A percentile compares a stretch with the other conserved stretches of the same genome.
These are phyloP conservation scores for Casuarius casuarius DNA, from an alignment of 2,113 vertebrate species.

Conservation along the genomic window DNA sequence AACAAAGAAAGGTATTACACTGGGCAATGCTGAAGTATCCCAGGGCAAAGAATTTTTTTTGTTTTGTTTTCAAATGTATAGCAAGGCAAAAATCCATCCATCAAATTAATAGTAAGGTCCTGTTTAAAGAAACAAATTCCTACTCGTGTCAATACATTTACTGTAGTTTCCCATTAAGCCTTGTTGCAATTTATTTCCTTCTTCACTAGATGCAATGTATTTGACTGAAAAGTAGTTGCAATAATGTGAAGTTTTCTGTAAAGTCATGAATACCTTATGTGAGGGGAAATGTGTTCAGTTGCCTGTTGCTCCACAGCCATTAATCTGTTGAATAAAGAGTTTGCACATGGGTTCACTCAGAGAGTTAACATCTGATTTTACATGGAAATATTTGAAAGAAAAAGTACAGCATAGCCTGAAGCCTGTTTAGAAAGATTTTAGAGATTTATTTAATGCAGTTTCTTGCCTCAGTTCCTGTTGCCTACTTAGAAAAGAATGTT, in stretches of 20 bases:
- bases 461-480: conserved; percentile 48
- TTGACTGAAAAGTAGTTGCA: conserved; percentile 65
- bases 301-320: conserved; percentile 65
- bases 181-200: conserved; percentile 57
- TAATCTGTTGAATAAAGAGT: conserved; percentile 60
- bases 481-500: conserved; percentile 65
- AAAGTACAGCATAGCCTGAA: conserved; percentile 54
- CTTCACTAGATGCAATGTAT: conserved; percentile 50
- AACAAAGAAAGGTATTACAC: neutral
- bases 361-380: conserved; percentile 76
- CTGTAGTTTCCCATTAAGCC: conserved; percentile 23
- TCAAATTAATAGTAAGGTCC: conserved; percentile 23
- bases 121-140: conserved; percentile 55
- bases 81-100: conserved; percentile 41
- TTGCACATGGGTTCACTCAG: conserved; percentile 65
- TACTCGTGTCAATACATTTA: conserved; percentile 1
- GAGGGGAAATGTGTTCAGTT: conserved; percentile 40
- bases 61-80: conserved; percentile 5
- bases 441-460: conserved; percentile 65
- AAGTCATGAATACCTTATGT: conserved; percentile 38
- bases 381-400: conserved; percentile 67
- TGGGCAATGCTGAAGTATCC: neutral
- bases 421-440: conserved; percentile 44
- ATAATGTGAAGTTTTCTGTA: conserved; percentile 60
- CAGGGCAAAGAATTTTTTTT: neutral